Base-by-base conservation (phyloP, 2,797 vertebrate genomes). In the Zonotrichia albicollis region DNA sequence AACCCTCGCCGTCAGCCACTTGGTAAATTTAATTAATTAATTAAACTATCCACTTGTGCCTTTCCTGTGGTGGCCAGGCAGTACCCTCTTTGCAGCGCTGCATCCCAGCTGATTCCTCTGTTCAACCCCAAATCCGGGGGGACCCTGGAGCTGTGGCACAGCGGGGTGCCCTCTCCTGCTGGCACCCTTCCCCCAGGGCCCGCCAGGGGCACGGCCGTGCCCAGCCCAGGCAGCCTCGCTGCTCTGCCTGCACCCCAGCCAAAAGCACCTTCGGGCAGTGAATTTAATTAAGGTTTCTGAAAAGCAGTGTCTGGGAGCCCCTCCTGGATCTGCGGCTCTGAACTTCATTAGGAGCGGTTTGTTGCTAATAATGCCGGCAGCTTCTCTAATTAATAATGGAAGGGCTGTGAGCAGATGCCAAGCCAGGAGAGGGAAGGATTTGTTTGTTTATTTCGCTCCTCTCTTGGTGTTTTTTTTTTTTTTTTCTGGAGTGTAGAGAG, bases 381-480 rank as follows among this genome's bases (percentile, higher is more conserved):
- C 93, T 94, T 91, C 93, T 90, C 93, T 95, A 95, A 97, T 97
- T 97, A 96, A 96, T 96, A 95, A 96, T 94, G 84, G 95, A 97
- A 97, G 55, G 92, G 38, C 92, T 95, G 93, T 2, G 29, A 95
- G 94, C 96, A 95, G 96, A 95, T 94, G 94, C 94, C 90, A 90
- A 87, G 91, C 96, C 91, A 91, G 77, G 93, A 86, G 89, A 94
- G 89, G 89, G 84, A 96, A 94, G 73, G 84, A 90, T 89, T 95
- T 95, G 94, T 94, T 95, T 94, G 87, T 95, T 94, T 96, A 83
- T 94, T 93, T 94, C 43, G 2, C 57, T 87, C 48, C 70, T 93
- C 55, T 55, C 62, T 76, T 22, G 23, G 17, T 42, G 17, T 8
- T 42, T 42, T 40, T 6, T 14, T 53, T 60, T n/a, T 65, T 78